Conservation (phyloP, 1,140 invertebrate species). For the Trinorchestia longiramus region DNA sequence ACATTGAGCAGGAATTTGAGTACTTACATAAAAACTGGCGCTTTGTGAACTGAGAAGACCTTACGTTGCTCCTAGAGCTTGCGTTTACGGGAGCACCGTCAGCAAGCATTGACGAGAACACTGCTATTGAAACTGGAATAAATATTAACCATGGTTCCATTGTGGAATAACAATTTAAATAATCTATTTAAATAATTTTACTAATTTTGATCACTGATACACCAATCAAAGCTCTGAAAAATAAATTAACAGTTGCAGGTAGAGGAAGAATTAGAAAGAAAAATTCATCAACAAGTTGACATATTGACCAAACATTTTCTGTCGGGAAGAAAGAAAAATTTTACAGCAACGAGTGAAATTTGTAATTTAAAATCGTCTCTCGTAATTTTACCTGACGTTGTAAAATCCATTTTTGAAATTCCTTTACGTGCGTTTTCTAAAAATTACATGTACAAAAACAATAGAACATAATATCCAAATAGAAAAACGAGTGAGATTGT, state of each 20-base stretch:
- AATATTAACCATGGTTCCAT: background rate
- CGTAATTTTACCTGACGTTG: no score
- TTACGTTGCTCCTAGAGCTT: background rate
- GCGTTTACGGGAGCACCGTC: background rate
- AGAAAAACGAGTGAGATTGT: no score
- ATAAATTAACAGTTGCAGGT: background rate
- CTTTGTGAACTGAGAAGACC: background rate
- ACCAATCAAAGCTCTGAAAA: background rate
- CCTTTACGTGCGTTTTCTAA: no score
- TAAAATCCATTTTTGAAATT: no score
- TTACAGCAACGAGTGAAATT: no score
- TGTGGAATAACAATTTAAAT: background rate
- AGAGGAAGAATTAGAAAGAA: background rate
- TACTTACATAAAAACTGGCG: slow-evolving; percentile 28
- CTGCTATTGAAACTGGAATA: background rate
- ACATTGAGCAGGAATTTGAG: no score
- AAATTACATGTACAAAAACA: no score
- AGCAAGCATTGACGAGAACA: background rate
- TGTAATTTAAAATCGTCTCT: no score
- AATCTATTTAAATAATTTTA: background rate
- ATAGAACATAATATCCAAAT: no score
- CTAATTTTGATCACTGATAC: background rate
- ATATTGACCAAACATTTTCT: background rate
- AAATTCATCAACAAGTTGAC: background rate
- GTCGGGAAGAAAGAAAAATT: background rate